Base-by-base conservation (phyloP, 2,113 vertebrate genomes). In the Cichladusa arquata region DNA sequence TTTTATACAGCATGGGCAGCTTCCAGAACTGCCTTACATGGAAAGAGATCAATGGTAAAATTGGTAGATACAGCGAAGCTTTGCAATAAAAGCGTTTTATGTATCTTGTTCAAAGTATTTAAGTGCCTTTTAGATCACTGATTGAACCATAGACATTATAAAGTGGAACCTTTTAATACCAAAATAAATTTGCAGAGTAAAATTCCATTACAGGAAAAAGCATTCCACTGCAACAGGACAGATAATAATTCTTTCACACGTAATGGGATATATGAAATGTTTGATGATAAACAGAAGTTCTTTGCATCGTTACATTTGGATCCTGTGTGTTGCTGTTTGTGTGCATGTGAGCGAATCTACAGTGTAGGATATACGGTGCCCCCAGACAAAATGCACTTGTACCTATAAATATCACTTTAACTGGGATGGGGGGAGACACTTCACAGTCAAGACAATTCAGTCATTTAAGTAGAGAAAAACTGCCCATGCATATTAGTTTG, bases 91-190 rank as follows among this genome's bases (percentile, higher is more conserved):
- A 98, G 97, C 97, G 7, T 98, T 98, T 98, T 97, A 98, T 97
- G 97, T 97, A 96, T 97, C 97, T 97, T 97, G 97, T 98, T 98
- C 98, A 98, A 98, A 98, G 97, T 96, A 33, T 98, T 98, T 98
- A 98, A 98, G 98, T 98, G 97, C 97, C 97, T 98, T 98, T 98
- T 98, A 98, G 98, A 98, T 98, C 98, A 97, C 96, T 97, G 98
- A 98, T 97, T 98, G 97, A 98, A 98, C 97, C 95, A 85, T 89
- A 94, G 97, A 97, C 97, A 96, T 98, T 98, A 98, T 97, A 98
- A 98, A 98, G 98, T 98, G 97, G 98, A 98, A 97, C 96, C 96
- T 98, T 98, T 98, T 98, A 98, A 98, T 98, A 98, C 97, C 88
- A 97, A 98, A 98, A 98, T 97, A 98, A 97, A 97, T 96, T 98